Evolutionary conservation across 1,140 invertebrate species (phyloP), one percentile per base, ranked within the genome.

Genomic region (Zaprionus gabonicus): DNA sequence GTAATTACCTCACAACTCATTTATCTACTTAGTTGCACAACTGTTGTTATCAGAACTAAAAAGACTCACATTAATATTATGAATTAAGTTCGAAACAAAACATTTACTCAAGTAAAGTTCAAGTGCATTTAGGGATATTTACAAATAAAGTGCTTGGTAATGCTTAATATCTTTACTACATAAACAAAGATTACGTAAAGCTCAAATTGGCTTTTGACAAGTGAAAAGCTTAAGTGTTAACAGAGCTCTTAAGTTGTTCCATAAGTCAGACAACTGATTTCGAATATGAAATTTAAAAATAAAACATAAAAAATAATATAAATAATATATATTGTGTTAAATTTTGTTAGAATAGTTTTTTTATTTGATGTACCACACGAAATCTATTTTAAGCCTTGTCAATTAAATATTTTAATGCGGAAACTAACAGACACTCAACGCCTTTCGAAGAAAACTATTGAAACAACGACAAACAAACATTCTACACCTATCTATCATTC

Each of bases 401-500:
- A 41, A 15, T 41, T 15, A 9, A 51, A 51, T 23, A 12, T 51
- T 51, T 51, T 51, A 12, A 51, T 51, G 23, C 68, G 46, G 25
- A 46, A 71, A 44, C 38, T 31, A 5, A 25, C 20, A 23, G 46
- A 23, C 10, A 49, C 20, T 23, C 46, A 49, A n/a, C 51, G 57
- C 41, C 49, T 44, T 56, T 46, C 31, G 3, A 13, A 15, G 25
- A 46, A 36, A 41, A 15, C 12, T 53, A 25, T 56, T 44, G n/a
- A 17, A 31, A 71, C 46, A 49, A n/a, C 53, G 65, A 62, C 46
- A 27, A 58, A 66, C 34, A 58, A 76, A 17, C 36, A 57, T 51
- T 53, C 57, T 41, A 63, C 78, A 62, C 58, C 41, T 65, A 72
- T 75, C 38, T 49, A 44, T 44, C 59, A 56, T 34, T 53, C 20